phyloP scores from a whole-genome alignment of 2,888 invertebrate genomes.

The Drosophila anomelani region DNA sequence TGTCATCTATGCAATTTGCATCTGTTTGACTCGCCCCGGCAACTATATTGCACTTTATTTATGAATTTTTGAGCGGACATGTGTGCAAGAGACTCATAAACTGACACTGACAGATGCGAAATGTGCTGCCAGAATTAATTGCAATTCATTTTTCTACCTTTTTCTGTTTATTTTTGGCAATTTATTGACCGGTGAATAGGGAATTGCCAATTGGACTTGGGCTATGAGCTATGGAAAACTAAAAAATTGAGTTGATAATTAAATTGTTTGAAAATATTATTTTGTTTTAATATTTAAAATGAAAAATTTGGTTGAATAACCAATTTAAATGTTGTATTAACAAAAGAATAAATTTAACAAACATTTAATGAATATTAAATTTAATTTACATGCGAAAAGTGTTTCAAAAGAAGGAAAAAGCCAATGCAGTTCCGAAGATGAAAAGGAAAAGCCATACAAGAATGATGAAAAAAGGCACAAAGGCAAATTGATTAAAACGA shows the following conservation, averaged over 20 bases:
- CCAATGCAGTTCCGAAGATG: not conserved
- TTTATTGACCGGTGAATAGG: constrained; percentile 14
- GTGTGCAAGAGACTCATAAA: constrained; percentile 6
- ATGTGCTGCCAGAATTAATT: constrained; percentile 36
- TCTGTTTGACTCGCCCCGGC: constrained; percentile 11
- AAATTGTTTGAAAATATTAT: not conserved
- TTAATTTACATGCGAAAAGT: not conserved
- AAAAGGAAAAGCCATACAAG: constrained; percentile 4
- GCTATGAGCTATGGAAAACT: too few relatives aligned
- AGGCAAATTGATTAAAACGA: constrained; percentile 10
- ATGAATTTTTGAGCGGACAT: constrained; percentile 37
- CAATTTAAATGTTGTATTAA: not conserved
- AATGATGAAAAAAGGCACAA: not conserved
- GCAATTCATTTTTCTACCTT: constrained; percentile 24
- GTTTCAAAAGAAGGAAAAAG: not conserved
- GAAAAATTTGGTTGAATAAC: not conserved
- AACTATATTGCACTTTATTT: constrained; percentile 48
- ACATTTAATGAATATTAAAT: not conserved
- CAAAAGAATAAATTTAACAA: too few relatives aligned
- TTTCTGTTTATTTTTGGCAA: not conserved
- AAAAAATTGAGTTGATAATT: not conserved
- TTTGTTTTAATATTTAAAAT: not conserved
- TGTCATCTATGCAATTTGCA: constrained; percentile 31
- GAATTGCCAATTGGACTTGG: constrained; percentile 8
- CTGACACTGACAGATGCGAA: constrained; percentile 32